Evolutionary conservation across 1,140 invertebrate genomes (phyloP), one percentile per base, ranked within the genome.

Genomic region (Centruroides vittatus): DNA sequence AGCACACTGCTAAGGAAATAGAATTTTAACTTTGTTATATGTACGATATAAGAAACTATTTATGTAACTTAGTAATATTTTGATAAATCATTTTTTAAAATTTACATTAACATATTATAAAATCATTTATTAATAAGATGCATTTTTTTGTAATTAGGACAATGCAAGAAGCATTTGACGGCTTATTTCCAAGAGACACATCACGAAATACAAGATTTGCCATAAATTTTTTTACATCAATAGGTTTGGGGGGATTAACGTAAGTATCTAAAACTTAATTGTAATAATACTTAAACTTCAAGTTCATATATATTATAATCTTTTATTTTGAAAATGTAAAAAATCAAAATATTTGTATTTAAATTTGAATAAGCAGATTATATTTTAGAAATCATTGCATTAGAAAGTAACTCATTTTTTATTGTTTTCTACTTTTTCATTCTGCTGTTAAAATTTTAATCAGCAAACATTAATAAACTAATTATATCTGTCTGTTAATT

Each of bases 221-320:
- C 0, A 99, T 99, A 53, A 99, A 99, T 71, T 99, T 98, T 75
- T 99, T 99, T 72, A 99, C 96, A 0, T 93, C 93, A 1, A 98
- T 98, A 73, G 96, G 95, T 67, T 78, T 99, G 23, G 96, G 95
- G 60, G 94, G 93, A 1, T 75, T 99, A 1, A 99, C 96, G 55
- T 51, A 55, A 56, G 66, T 57, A 56, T 50, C 35, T 23, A 47
- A 11, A 12, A 23, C 34, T 49, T 47, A 47, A 65, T 59, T 62
- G 52, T 50, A 36, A n/a, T 58, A 23, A 46, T n/a, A 58, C 35
- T 48, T 64, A n/a, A 62, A 53, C 47, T 59, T 58, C 13, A 47
- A 35, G 61, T 50, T 49, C 36, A 47, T 53, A 55, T 50, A 8
- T 23, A 13, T 61, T 62, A 35, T 61, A n/a, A 65, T 35, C 9